Base-by-base conservation (phyloP, 2,888 invertebrate genomes). In the Byasa hedistus region DNA sequence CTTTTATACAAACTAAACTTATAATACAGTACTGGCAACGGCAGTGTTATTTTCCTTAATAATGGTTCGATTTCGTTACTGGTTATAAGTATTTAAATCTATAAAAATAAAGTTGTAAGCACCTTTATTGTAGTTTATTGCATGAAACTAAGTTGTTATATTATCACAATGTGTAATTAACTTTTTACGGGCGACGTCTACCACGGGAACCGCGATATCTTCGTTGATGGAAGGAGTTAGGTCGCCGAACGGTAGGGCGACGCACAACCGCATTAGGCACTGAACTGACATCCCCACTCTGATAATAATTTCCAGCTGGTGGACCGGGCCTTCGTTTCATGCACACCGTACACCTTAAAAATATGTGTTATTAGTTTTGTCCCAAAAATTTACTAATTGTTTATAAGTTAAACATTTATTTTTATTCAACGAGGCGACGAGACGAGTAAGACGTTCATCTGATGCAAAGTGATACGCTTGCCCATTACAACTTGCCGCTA, bases 281-380 rank as follows among this genome's bases (percentile, higher is more conserved):
- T 0, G 81, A 74, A 66, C 78, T 78, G 51, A 91, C 79, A 69
- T 86, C 79, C n/a, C 81, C 81, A 44, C 70, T 61, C 23, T 72
- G 74, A 68, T 76, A 76, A 44, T 69, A 32, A 12, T 55, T 56
- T 51, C 70, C 72, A 15, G 72, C 63, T 15, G 76, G 73, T 36
- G 78, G 73, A 3, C 78, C 78, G 7, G 84, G 84, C 72, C 80
- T 80, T 32, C 82, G 78, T 69, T 89, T 78, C 82, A 86, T 89
- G 69, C 91, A 91, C 52, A 91, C 91, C 60, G 88, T 71, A 73
- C 91, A 91, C 75, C 91, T 91, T 67, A 19, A 69, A 65, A 56
- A 48, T 5, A 19, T n/a, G n/a, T 48, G 12, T n/a, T 48, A n/a
- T 48, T 48, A 48, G 19, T 48, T 48, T n/a, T 48, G n/a, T n/a